A percentile compares a stretch with the other conserved stretches of the same genome.
Conservation (phyloP, 2,113 vertebrate genomes). For the Scortum barcoo region DNA sequence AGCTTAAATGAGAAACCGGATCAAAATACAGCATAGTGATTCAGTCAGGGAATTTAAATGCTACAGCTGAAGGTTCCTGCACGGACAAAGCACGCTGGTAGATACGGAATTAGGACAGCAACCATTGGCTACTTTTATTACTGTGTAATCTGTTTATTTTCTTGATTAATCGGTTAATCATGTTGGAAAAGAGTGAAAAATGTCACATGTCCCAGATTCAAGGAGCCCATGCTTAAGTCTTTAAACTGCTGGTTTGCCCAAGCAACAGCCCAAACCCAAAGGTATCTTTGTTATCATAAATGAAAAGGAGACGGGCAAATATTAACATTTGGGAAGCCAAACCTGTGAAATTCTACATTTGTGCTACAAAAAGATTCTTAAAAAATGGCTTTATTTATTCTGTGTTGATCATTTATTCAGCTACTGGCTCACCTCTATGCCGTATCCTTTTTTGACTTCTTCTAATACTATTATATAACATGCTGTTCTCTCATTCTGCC, state of each 20-base stretch:
- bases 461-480: background rate
- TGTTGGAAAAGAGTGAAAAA: background rate
- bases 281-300: background rate
- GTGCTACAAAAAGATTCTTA: background rate
- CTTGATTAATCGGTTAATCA: background rate
- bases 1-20: conserved; percentile 44
- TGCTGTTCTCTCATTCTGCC: background rate
- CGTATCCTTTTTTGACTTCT: background rate
- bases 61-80: background rate
- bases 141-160: background rate
- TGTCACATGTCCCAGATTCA: background rate
- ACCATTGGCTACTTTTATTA: background rate
- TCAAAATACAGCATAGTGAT: conserved; percentile 30
- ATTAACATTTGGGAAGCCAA: background rate
- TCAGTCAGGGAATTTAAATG: conserved; percentile 29
- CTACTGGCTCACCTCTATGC: background rate
- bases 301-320: background rate
- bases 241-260: background rate
- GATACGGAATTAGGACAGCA: background rate
- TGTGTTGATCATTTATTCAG: background rate
- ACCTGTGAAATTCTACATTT: background rate
- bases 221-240: background rate
- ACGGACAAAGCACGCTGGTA: background rate
- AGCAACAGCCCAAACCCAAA: background rate
- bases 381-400: background rate